Conservation (phyloP, 1,140 invertebrate species). For the Leptinotarsa lineolata region DNA sequence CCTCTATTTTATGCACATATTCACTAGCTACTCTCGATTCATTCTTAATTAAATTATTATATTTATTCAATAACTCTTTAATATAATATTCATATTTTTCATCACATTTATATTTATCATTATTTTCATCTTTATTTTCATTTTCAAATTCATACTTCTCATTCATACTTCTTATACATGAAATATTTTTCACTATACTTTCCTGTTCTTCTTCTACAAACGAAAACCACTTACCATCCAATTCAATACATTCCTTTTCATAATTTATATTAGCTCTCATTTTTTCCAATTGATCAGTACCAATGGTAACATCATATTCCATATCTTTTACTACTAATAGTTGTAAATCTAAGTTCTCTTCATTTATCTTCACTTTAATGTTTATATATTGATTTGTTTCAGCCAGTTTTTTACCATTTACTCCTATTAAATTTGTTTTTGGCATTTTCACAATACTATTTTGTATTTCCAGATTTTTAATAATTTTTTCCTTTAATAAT, state of each 20-base stretch:
- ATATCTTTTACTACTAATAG: background rate
- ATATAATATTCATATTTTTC: no score
- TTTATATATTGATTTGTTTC: background rate
- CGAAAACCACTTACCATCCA: no score
- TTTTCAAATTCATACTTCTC: no score
- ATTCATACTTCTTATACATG: background rate
- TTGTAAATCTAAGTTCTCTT: background rate
- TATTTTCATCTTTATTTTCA: no score
- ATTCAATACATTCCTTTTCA: no score
- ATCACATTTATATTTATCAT: no score
- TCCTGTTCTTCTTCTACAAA: no score
- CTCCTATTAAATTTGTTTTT: background rate
- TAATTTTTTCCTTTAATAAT: background rate
- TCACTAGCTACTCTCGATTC: background rate
- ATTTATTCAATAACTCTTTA: no score
- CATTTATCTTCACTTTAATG: background rate
- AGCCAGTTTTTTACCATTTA: background rate
- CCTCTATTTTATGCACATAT: background rate
- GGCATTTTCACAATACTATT: background rate
- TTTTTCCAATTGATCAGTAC: no score
- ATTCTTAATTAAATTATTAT: no score
- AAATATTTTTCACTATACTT: background rate
- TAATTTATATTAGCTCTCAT: no score
- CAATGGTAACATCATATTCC: background rate
- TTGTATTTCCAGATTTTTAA: constrained; percentile 4